These are phyloP conservation scores for Hypotaenidia okinawae DNA, from an alignment of 2,797 vertebrate genomes.

Conservation along the genomic window DNA sequence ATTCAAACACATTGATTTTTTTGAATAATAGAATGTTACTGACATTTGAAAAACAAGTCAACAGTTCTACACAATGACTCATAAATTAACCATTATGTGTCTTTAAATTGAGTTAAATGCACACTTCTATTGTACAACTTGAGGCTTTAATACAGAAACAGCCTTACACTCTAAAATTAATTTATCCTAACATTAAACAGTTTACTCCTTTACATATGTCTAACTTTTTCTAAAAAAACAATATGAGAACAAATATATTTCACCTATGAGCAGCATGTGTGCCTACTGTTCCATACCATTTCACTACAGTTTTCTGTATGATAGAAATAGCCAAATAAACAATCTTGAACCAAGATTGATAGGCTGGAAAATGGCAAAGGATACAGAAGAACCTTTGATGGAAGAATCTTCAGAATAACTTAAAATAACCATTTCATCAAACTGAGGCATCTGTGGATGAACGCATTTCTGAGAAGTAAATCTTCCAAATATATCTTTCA, in stretches of 20 bases:
- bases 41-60: background rate
- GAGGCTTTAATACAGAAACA: background rate
- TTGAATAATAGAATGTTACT: background rate
- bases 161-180: background rate
- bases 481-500: background rate
- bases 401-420: background rate
- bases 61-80: background rate
- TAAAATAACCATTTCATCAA: slow-evolving; percentile 27
- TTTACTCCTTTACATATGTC: background rate
- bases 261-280: background rate
- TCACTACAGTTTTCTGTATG: background rate
- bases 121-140: background rate
- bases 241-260: background rate
- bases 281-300: background rate
- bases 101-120: background rate
- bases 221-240: background rate
- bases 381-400: background rate
- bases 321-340: slow-evolving; percentile 5
- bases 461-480: slow-evolving; percentile 2
- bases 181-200: background rate
- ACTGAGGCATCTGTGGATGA: background rate
- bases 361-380: background rate
- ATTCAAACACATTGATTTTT: background rate
- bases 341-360: background rate
- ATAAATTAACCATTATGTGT: background rate